A percentile compares a stretch with the other conserved stretches of the same genome.
Evolutionary conservation across 2,888 invertebrate species (phyloP).

Genomic region (Hecatera dysodea): DNA sequence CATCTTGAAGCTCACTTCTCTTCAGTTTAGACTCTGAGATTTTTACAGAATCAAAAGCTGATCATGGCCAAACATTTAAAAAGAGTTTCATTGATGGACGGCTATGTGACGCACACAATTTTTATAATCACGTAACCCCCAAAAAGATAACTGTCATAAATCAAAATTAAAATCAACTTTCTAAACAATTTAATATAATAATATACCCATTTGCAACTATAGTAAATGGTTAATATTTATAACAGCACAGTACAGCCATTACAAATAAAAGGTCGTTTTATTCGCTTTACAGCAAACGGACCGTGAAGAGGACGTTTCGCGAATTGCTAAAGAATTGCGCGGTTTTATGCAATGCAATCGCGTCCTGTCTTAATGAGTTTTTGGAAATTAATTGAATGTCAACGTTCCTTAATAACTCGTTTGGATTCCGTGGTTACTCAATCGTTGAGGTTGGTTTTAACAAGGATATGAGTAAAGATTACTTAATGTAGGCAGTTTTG

Average conservation of each 20-base stretch:
- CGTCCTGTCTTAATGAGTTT: slow-evolving; percentile 59
- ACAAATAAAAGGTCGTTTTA: slow-evolving; percentile 56
- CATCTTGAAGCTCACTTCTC: no score
- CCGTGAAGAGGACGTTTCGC: slow-evolving; percentile 60
- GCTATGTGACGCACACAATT: slow-evolving; percentile 14
- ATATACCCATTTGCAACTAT: slow-evolving; percentile 48
- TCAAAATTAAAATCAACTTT: slow-evolving; percentile 48
- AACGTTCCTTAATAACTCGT: slow-evolving; percentile 50
- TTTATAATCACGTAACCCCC: slow-evolving; percentile 14
- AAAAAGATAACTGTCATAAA: slow-evolving; percentile 8
- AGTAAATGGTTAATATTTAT: slow-evolving; percentile 58
- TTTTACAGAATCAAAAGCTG: neutral
- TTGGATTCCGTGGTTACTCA: slow-evolving; percentile 30
- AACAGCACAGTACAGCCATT: slow-evolving; percentile 45
- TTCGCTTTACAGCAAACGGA: slow-evolving; percentile 57
- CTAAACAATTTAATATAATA: slow-evolving; percentile 51
- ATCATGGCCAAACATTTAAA: neutral
- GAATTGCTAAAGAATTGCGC: slow-evolving; percentile 58
- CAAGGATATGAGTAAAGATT: slow-evolving; percentile 20
- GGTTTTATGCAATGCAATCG: slow-evolving; percentile 52
- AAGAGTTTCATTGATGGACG: neutral
- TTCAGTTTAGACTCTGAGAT: no score
- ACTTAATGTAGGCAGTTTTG: slow-evolving; percentile 18
- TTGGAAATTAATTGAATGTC: slow-evolving; percentile 58
- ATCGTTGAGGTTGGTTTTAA: slow-evolving; percentile 32